A percentile compares a stretch with the other conserved stretches of the same genome.
Conservation (phyloP, 2,113 vertebrate genomes). For the Microcebus griseorufus region DNA sequence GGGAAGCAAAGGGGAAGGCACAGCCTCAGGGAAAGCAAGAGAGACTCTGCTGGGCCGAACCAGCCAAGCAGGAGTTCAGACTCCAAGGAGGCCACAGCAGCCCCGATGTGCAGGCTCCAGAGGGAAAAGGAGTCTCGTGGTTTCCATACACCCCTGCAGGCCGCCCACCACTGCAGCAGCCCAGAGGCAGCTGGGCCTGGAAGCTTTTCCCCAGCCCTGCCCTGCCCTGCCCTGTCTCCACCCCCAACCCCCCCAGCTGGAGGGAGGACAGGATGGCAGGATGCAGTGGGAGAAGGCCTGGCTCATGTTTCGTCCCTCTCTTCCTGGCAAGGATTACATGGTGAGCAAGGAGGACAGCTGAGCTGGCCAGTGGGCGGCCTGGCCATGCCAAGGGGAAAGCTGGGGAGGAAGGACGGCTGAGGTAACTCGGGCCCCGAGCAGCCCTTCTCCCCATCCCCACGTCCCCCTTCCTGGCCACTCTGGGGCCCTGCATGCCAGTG, state of each 20-base stretch:
- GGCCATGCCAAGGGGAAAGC: background rate
- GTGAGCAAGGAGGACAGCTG: slow-evolving; percentile 73
- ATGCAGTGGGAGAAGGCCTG: slow-evolving; percentile 62
- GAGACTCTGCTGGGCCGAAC: background rate
- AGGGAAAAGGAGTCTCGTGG: background rate
- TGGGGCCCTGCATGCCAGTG: rapidly evolving
- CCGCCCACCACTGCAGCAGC: background rate
- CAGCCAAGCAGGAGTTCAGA: background rate
- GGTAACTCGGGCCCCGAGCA: slow-evolving; percentile 4
- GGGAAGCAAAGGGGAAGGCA: background rate
- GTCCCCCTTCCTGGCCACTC: background rate
- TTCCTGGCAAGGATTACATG: slow-evolving; percentile 74
- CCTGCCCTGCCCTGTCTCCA: slow-evolving; percentile 30
- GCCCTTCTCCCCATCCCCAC: background rate
- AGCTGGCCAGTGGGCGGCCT: slow-evolving; percentile 73
- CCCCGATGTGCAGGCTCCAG: background rate
- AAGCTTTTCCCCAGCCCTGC: background rate
- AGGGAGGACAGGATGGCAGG: slow-evolving; percentile 65
- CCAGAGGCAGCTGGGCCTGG: background rate
- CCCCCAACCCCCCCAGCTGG: background rate
- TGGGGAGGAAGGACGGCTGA: slow-evolving; percentile 53
- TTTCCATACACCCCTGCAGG: background rate
- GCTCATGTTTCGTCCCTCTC: slow-evolving; percentile 74
- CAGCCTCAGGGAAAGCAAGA: background rate
- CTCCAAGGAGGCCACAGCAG: background rate